Evolutionary conservation across 1,140 invertebrate species (phyloP).

Genomic region (Colletes latitarsis): DNA sequence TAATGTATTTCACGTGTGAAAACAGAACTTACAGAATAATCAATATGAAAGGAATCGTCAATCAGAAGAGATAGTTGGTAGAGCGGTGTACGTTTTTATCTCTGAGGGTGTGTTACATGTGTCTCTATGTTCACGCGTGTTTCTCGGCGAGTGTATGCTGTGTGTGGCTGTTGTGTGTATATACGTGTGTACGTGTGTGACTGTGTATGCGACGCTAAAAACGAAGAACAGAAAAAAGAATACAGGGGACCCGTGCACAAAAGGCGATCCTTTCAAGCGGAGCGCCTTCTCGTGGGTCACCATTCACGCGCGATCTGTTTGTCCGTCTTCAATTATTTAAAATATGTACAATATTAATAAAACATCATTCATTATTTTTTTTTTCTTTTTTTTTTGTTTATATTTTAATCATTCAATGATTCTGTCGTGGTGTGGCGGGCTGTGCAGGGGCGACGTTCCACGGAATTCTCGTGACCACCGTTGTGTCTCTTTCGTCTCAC

Average conservation of each 20-base stretch:
- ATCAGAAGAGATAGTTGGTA: constrained; percentile 74
- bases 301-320: constrained; percentile 73
- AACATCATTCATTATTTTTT: constrained; percentile 74
- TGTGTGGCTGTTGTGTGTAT: neutral
- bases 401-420: constrained; percentile 71
- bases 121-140: constrained; percentile 52
- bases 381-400: constrained; percentile 51
- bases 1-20: constrained; percentile 75
- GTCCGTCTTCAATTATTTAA: constrained; percentile 78
- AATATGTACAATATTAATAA: constrained; percentile 80
- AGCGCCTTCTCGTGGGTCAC: constrained; percentile 56
- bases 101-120: constrained; percentile 53
- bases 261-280: constrained; percentile 45
- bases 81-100: constrained; percentile 66
- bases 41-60: constrained; percentile 76
- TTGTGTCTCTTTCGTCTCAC: neutral
- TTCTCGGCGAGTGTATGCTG: constrained; percentile 26
- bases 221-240: constrained; percentile 70
- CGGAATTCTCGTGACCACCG: constrained; percentile 37
- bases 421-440: constrained; percentile 68
- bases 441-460: constrained; percentile 64
- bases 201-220: constrained; percentile 63
- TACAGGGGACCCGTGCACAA: constrained; percentile 55
- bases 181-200: constrained; percentile 10
- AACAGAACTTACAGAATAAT: constrained; percentile 78